Evolutionary conservation across 2,113 vertebrate genomes (phyloP).

Genomic region (Pollachius pollachius): DNA sequence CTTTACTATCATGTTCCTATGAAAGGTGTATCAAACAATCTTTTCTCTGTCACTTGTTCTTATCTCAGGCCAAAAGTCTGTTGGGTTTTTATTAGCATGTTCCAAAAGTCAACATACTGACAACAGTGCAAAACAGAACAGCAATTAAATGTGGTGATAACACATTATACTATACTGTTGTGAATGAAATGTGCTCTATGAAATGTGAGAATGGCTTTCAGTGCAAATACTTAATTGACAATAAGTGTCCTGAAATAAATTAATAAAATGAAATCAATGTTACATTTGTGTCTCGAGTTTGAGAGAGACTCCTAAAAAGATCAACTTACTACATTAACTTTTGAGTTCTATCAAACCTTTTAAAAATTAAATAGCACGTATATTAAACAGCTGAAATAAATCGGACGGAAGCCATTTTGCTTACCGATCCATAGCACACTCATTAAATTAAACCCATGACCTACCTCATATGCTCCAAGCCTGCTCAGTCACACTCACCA

Average conservation of each 20-base stretch:
- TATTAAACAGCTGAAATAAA: background rate
- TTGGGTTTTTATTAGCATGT: slow-evolving; percentile 5
- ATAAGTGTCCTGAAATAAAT: no score
- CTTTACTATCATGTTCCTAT: no score
- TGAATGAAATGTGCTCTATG: no score
- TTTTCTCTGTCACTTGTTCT: background rate
- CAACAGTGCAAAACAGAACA: background rate
- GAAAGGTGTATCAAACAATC: no score
- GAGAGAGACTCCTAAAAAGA: slow-evolving; percentile 2
- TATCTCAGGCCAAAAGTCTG: slow-evolving; percentile 37
- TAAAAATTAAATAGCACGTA: slow-evolving; percentile 19
- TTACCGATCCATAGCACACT: no score
- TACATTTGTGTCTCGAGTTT: no score
- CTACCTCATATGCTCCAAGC: background rate
- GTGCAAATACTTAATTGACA: no score
- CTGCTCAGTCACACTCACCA: background rate
- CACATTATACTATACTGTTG: no score
- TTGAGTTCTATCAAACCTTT: slow-evolving; percentile 41
- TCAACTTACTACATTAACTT: slow-evolving; percentile 59
- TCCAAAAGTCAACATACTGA: slow-evolving; percentile 30
- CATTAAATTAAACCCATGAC: no score
- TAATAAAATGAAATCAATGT: no score
- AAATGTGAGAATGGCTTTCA: no score
- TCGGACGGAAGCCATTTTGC: background rate
- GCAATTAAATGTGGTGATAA: background rate